These are phyloP conservation scores for Acanthornis magna DNA, from an alignment of 2,797 vertebrate species.

Conservation along the genomic window DNA sequence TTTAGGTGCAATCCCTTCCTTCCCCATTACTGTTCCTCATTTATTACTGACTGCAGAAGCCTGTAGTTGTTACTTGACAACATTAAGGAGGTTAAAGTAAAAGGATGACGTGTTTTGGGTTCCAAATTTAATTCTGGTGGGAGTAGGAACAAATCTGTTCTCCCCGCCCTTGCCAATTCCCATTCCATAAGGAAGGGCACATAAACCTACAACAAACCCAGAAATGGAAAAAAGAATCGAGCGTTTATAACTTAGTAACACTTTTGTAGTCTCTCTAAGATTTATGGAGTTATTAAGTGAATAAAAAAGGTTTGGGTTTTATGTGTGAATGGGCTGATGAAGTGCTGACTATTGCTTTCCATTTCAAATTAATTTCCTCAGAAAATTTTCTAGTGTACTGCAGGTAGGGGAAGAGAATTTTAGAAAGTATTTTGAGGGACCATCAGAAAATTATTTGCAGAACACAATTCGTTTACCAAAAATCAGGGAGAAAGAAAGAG, in stretches of 20 bases:
- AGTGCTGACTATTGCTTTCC: not conserved
- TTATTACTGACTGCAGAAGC: not conserved
- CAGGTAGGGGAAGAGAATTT: not conserved
- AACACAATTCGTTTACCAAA: not conserved
- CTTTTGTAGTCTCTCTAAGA: not conserved
- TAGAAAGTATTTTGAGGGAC: not conserved
- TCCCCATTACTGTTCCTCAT: not conserved
- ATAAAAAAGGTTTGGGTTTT: not conserved
- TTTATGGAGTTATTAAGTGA: not conserved
- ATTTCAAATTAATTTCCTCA: not conserved
- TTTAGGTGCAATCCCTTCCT: not conserved
- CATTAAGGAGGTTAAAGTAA: not conserved
- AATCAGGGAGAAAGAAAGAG: not conserved
- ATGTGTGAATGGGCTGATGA: not conserved
- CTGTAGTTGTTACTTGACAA: not conserved
- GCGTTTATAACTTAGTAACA: not conserved
- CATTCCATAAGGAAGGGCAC: not conserved
- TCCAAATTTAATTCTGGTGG: not conserved
- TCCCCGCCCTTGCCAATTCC: not conserved
- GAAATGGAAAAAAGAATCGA: not conserved
- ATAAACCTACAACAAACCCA: not conserved
- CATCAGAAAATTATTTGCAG: not conserved
- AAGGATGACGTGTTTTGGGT: not conserved
- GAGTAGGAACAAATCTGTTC: not conserved
- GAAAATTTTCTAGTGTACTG: not conserved